phyloP scores from a whole-genome alignment of 2,797 vertebrate species.

The Bradypodion ventrale region DNA sequence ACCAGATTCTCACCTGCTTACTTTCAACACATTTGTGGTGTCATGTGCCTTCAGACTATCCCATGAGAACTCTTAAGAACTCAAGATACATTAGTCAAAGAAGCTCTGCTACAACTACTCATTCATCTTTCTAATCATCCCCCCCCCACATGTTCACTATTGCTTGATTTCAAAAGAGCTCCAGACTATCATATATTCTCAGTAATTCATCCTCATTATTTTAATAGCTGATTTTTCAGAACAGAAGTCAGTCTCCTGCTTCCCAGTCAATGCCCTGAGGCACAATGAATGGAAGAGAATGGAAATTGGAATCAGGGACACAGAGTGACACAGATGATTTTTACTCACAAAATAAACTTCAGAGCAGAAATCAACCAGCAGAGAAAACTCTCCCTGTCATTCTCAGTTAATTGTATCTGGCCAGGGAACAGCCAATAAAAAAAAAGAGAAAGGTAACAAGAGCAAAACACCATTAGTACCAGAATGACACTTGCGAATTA shows the following conservation, averaged over 20 bases:
- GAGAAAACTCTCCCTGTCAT: neutral
- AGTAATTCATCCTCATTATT: neutral
- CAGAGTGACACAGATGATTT: neutral
- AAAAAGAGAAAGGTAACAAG: neutral
- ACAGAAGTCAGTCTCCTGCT: neutral
- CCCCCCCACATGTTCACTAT: neutral
- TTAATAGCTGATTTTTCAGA: neutral
- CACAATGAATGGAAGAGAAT: neutral
- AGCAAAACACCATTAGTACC: conserved; percentile 12
- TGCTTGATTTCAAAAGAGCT: neutral
- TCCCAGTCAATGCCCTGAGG: neutral
- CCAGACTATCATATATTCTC: neutral
- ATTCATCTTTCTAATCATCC: neutral
- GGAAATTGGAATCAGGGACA: neutral
- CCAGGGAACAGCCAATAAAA: neutral
- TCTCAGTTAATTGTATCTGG: neutral
- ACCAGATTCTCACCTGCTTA: neutral
- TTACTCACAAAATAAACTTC: conserved; percentile 18
- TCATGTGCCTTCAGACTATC: neutral
- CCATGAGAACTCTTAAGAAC: neutral
- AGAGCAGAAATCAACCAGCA: neutral
- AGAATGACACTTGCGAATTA: conserved; percentile 4
- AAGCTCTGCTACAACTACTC: neutral
- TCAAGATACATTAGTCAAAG: neutral
- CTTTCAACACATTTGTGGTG: neutral